Evolutionary conservation across 2,113 vertebrate genomes (phyloP), one percentile per base, ranked within the genome.

Genomic region (Eidolon helvum): DNA sequence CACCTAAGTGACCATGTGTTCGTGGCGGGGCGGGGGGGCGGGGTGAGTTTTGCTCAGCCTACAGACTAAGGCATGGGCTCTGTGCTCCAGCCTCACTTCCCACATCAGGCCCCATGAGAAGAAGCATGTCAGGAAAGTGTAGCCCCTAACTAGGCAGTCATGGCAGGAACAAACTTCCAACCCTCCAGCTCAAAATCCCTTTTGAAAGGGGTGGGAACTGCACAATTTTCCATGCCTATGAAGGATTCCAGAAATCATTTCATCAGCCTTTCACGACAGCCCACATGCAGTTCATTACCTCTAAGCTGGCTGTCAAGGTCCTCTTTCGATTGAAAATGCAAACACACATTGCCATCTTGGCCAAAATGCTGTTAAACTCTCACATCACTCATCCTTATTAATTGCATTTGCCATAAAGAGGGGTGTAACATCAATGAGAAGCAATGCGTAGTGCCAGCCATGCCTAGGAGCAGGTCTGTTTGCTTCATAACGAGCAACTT

Each of bases 201-300:
- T 57, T 45, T 30, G 3, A 28, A 55, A 61, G n/a, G 59, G 48
- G 2, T 1, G 83, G 87, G 40, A 71, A 71, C 80, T 90, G 71
- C 0, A 83, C 33, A 50, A 22, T 68, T 91, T 83, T 59, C 38
- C 72, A 48, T 21, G 14, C 65, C 71, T 22, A 12, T 6, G 72
- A n/a, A 1, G 8, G 22, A 63, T n/a, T 75, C 92, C 91, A 87
- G 90, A 75, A 71, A 63, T 18, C 66, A 82, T 92, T 86, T 63
- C 1, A 0, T 87, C 48, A 82, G 57, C 63, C 80, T 91, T 22
- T 72, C 45, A 2, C 4, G 7, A 7, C 53, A 90, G 50, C 84
- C 80, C 2, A 35, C 7, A 77, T 30, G 57, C 38, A 68, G 35
- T 5, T 85, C 84, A 40, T 38, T 77, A 35, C 79, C 22, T 79